Percentiles rank a stretch among this genome's conserved stretches.
Evolutionary conservation across 2,113 vertebrate genomes (phyloP).

Genomic region (Stictonetta naevosa): DNA sequence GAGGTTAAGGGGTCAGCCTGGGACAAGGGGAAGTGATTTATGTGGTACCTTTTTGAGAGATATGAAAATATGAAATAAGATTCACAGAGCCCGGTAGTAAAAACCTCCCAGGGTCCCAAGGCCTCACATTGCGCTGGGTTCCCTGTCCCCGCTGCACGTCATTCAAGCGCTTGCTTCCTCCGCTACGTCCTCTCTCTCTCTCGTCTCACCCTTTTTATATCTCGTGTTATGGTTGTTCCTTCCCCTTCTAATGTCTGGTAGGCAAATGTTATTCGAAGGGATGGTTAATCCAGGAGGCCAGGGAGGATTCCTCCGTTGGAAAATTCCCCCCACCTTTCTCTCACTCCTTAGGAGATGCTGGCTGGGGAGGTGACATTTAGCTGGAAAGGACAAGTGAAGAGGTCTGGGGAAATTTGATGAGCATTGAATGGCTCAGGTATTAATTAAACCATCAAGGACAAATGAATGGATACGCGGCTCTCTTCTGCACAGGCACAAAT

Average conservation of each 20-base stretch:
- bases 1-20: slow-evolving; percentile 57
- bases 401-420: not conserved
- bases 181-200: not conserved
- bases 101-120: slow-evolving; percentile 30
- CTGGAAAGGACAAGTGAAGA: not conserved
- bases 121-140: not conserved
- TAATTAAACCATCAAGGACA: slow-evolving; percentile 1
- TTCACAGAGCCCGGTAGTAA: slow-evolving; percentile 39
- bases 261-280: not conserved
- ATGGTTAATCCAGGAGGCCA: not conserved
- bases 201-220: not conserved
- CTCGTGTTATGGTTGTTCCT: not conserved
- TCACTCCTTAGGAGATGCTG: not conserved
- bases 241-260: not conserved
- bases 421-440: not conserved
- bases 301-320: not conserved
- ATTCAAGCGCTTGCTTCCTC: not conserved
- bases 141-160: not conserved
- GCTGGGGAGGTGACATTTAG: not conserved
- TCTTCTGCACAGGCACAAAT: not conserved
- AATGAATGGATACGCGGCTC: not conserved
- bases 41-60: slow-evolving; percentile 42
- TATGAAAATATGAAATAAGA: slow-evolving; percentile 55
- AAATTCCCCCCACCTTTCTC: not conserved
- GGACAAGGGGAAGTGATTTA: slow-evolving; percentile 67